Evolutionary conservation across 2,888 invertebrate genomes (phyloP), one percentile per base, ranked within the genome.

Genomic region (Monochamus alternatus): DNA sequence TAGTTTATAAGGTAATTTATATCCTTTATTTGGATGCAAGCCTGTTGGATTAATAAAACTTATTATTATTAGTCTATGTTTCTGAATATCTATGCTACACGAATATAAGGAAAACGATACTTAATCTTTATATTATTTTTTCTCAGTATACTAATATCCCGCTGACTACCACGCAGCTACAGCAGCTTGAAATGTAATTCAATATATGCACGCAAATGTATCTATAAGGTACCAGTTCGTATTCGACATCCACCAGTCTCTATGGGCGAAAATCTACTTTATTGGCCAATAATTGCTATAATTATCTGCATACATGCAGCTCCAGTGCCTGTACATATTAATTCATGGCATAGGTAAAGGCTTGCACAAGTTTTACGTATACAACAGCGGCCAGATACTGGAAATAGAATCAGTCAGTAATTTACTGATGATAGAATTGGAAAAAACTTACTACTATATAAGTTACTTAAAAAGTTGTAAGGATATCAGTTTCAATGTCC

Each of bases 191-290:
- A 43, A 4, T 38, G 62, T 63, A 63, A 63, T 63, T 63, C 62
- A 63, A 63, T 63, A 63, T 38, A 5, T 63, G 62, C 62, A 14
- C n/a, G 62, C 62, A 63, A 63, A 43, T 63, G 5, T 43, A 14
- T 63, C 62, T 63, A 63, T 63, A 63, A 43, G 43, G 43, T 63
- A 63, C 38, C 43, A 14, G 62, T 63, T 43, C 38, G 62, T 43
- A 63, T 63, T 63, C 7, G 43, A 43, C 43, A 63, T 63, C 8
- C 43, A 63, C 38, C 62, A 43, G 22, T 22, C 14, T 63, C 62
- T 63, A 63, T 63, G 62, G 22, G 43, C 62, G 32, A 63, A 63
- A 63, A 43, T 63, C 14, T 63, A 14, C 43, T 63, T 63, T 63
- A 63, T 43, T n/a, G 62, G 43, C 4, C 62, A 63, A 63, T 63